Base-by-base conservation (phyloP, 2,797 vertebrate species). In the Sebastes iracundus region DNA sequence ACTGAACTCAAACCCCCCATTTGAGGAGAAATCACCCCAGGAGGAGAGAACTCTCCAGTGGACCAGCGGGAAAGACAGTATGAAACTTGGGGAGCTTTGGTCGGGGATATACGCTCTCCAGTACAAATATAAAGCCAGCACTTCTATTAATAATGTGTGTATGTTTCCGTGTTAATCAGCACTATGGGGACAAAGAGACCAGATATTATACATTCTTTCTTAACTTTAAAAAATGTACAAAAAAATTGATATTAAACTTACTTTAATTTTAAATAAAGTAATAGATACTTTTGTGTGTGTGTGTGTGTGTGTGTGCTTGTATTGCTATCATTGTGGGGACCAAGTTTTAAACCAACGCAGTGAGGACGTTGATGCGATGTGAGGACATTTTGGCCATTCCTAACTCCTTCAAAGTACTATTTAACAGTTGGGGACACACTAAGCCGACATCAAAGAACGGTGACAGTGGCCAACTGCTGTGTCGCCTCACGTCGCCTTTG, bases 101-200 rank as follows among this genome's bases (percentile, higher is more conserved):
- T 18, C 27, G 60, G 28, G 38, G 16, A 60, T 68, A 35, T 75
- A 35, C 71, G 61, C 76, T 74, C 42, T 25, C 18, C 20, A 52
- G 42, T 64, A 23, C 12, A 55, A 27, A 62, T 63, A 63, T 53
- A 30, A 69, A 38, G 46, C 63, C 72, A 35, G 18, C 12, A 82
- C 75, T 86, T 81, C 78, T 27, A 90, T 86, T 83, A 79, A 52
- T 49, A 82, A 75, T 82, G 65, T 66, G 67, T 71, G 62, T 68
- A 33, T 76, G 79, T 76, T 68, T 76, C 25, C 77, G 78, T 86
- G 46, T 80, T 91, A 86, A 89, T 91, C 83, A 91, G 83, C 84
- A 87, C 81, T 64, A 79, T 64, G 77, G 86, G 80, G 87, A 90
- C 61, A 52, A 38, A 52, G 56, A 38, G 13, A 53, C 4, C 12